A percentile compares a stretch with the other conserved stretches of the same genome.
Evolutionary conservation across 1,140 invertebrate species (phyloP).

Genomic region (Achroia grisella): DNA sequence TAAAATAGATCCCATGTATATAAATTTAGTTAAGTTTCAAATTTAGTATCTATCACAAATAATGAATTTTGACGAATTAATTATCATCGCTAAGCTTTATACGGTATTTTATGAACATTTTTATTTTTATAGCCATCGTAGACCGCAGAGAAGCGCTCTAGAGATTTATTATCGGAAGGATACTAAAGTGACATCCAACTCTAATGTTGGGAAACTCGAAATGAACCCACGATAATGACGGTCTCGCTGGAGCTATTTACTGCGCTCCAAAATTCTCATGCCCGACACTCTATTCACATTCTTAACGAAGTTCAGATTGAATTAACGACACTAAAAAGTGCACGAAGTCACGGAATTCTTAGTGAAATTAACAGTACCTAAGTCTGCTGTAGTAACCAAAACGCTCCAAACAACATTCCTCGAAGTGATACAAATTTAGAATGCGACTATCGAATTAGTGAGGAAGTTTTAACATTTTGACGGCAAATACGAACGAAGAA

Average conservation of each 20-base stretch:
- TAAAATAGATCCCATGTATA: no score
- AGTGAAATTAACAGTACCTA: conserved; percentile 37
- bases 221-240: conserved; percentile 50
- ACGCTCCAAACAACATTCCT: conserved; percentile 38
- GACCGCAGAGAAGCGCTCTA: conserved; percentile 14
- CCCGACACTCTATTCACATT: conserved; percentile 34
- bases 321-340: conserved; percentile 46
- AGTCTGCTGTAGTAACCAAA: conserved; percentile 40
- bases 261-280: conserved; percentile 39
- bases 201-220: conserved; percentile 47
- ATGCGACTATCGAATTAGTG: conserved; percentile 26
- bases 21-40: no score
- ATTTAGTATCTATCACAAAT: no score
- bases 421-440: conserved; percentile 47
- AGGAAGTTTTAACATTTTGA: conserved; percentile 36
- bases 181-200: conserved; percentile 41
- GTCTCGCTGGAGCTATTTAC: conserved; percentile 47
- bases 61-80: not conserved
- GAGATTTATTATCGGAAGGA: conserved; percentile 52
- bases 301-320: conserved; percentile 37
- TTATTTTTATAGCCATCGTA: conserved; percentile 31
- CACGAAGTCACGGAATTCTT: conserved; percentile 27
- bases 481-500: conserved; percentile 32
- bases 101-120: conserved; percentile 21
- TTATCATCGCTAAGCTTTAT: not conserved